Evolutionary conservation across 30 jellyfish, hydroid and myxozoan species (phyloP), one percentile per base, ranked within the genome.

Genomic region (Aurelia aurita): DNA sequence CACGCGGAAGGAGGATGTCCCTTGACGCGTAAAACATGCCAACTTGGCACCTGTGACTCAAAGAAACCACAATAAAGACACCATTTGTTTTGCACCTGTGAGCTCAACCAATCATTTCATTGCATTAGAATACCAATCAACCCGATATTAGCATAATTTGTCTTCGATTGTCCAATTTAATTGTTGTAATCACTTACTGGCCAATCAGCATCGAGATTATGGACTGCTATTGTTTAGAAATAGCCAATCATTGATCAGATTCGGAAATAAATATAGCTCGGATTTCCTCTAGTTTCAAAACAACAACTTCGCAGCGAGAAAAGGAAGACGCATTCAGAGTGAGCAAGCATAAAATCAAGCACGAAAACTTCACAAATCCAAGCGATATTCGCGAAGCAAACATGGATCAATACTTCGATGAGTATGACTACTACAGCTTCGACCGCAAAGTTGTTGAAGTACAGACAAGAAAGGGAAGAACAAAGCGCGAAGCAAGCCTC

Each of bases 361-460:
- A 2, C 28, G 53, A 31, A 54, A 16, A 32, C 12, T 14, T 13
- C 23, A 18, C 58, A 68, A 68, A 68, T 28, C 25, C n/a, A 14
- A 3, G 4, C 22, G 19, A 22, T 0, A 25, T 28, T 35, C 81
- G 19, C 80, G 78, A 47, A 69, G 65, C 45, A 60, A 74, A 54
- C 73, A 93, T 88, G 98, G 98, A 93, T 6, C 76, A 49, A 44
- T 93, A 93, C 69, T 93, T 93, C 62, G 98, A 93, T 86, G 98
- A 93, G 46, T 93, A 93, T 65, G 98, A 93, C 90, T 85, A 87
- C 89, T 93, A 84, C 95, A 93, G 78, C 89, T 93, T 87, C 69
- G 98, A 93, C 87, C 86, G 91, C 26, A 87, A 77, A 71, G 84
- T 62, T 65, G 79, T 77, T 46, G 96, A 85, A 80, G 97, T 96